phyloP scores from a whole-genome alignment of 1,140 invertebrate genomes.

The Atta cephalotes region DNA sequence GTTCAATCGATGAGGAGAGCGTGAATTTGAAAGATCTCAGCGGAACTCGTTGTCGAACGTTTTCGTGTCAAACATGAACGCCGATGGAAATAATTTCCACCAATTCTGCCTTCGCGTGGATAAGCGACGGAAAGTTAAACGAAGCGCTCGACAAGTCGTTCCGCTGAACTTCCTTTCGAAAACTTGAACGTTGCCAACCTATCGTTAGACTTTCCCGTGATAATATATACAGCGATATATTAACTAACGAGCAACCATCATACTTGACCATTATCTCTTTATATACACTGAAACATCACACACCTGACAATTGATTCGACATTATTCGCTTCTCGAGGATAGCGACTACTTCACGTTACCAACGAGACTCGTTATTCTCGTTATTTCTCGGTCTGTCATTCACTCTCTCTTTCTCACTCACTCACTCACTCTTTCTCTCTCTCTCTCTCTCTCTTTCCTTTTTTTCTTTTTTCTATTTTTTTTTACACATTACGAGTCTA shows the following conservation, averaged over 20 bases:
- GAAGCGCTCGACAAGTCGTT: slow-evolving; percentile 24
- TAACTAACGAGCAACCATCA: slow-evolving; percentile 74
- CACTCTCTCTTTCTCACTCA: background rate
- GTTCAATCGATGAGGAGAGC: background rate
- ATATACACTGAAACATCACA: slow-evolving; percentile 64
- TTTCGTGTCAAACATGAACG: slow-evolving; percentile 1
- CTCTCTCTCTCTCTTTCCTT: background rate
- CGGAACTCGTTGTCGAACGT: slow-evolving; percentile 13
- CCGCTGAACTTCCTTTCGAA: slow-evolving; percentile 7
- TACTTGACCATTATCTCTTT: slow-evolving; percentile 58
- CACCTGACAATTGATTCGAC: slow-evolving; percentile 46
- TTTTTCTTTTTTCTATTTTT: background rate
- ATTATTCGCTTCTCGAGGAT: background rate
- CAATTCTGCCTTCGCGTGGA: background rate
- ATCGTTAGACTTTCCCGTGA: slow-evolving; percentile 57
- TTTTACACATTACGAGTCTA: slow-evolving; percentile 61
- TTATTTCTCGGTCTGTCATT: slow-evolving; percentile 6
- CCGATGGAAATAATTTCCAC: background rate
- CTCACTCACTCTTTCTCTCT: background rate
- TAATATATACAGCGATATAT: slow-evolving; percentile 76
- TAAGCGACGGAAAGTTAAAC: background rate
- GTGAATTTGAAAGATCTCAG: background rate
- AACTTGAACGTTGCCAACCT: slow-evolving; percentile 35
- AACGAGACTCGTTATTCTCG: slow-evolving; percentile 37
- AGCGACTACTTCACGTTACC: background rate